These are phyloP conservation scores for Aradophagus sp. DNA, from an alignment of 1,140 invertebrate species.

Conservation along the genomic window DNA sequence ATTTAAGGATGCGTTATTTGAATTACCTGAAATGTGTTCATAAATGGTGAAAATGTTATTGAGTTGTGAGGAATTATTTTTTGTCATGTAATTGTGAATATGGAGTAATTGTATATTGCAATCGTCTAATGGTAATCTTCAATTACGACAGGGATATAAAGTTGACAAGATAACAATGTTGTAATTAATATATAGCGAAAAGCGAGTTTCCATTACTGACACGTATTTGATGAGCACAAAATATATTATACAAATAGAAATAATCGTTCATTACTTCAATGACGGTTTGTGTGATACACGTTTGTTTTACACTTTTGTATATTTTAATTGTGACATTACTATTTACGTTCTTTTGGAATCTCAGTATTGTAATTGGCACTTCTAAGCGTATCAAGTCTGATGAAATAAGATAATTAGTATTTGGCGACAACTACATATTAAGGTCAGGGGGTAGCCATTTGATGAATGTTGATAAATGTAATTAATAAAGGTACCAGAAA, in stretches of 20 bases:
- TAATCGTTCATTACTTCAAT: slow-evolving; percentile 20
- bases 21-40: slow-evolving; percentile 48
- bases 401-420: slow-evolving; percentile 36
- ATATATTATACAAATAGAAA: slow-evolving; percentile 11
- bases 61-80: slow-evolving; percentile 35
- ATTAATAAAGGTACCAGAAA: slow-evolving; percentile 36
- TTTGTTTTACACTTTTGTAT: slow-evolving; percentile 45
- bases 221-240: slow-evolving; percentile 41
- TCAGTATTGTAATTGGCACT: slow-evolving; percentile 50
- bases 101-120: slow-evolving; percentile 34
- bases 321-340: slow-evolving; percentile 14
- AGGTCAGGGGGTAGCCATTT: slow-evolving; percentile 42
- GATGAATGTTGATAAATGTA: slow-evolving; percentile 48
- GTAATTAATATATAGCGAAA: slow-evolving; percentile 24
- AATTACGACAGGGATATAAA: slow-evolving; percentile 24
- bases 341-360: slow-evolving; percentile 34
- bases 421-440: slow-evolving; percentile 31
- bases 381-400: slow-evolving; percentile 44
- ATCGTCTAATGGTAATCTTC: slow-evolving; percentile 25
- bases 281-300: slow-evolving; percentile 17
- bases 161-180: slow-evolving; percentile 16
- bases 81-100: slow-evolving; percentile 34
- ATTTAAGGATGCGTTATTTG: slow-evolving; percentile 26
- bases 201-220: slow-evolving; percentile 19
- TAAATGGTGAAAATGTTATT: slow-evolving; percentile 40